Evolutionary conservation across 2,797 vertebrate genomes (phyloP).

Genomic region (Borostomias antarcticus): DNA sequence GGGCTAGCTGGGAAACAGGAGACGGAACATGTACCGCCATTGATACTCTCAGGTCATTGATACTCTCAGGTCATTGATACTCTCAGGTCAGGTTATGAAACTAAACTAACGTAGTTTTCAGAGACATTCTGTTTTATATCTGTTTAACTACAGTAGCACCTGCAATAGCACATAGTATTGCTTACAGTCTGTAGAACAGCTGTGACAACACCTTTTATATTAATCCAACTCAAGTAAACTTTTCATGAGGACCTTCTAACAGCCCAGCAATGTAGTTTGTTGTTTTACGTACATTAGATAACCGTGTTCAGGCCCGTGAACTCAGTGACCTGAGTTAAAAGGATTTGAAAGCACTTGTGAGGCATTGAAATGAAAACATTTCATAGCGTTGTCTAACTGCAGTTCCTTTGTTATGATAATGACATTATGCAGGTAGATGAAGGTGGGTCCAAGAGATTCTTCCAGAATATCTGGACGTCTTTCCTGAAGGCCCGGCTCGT

Average conservation of each 20-base stretch:
- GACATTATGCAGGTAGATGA: slow-evolving; percentile 71
- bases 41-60: slow-evolving; percentile 2
- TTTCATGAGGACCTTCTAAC: background rate
- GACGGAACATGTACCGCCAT: background rate
- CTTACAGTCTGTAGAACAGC: background rate
- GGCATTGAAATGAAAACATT: background rate
- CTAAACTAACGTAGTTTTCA: no score
- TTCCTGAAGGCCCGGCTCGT: slow-evolving; percentile 81
- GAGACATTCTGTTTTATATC: no score
- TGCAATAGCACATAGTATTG: background rate
- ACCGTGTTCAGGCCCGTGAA: background rate
- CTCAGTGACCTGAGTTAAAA: no score
- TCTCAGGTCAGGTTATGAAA: background rate
- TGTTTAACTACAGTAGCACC: background rate
- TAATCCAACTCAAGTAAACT: slow-evolving; percentile 2
- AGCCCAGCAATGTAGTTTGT: background rate
- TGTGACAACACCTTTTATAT: background rate
- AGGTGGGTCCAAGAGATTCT: slow-evolving; percentile 73
- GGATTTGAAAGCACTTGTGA: background rate
- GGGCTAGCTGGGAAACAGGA: slow-evolving; percentile 5
- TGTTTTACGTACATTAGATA: background rate
- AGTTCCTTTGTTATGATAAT: background rate
- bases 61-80: slow-evolving; percentile 1
- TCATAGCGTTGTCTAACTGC: background rate
- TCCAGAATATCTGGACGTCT: slow-evolving; percentile 79